Base-by-base conservation (phyloP, 2,888 invertebrate species). In the Urechis unicinctus region DNA sequence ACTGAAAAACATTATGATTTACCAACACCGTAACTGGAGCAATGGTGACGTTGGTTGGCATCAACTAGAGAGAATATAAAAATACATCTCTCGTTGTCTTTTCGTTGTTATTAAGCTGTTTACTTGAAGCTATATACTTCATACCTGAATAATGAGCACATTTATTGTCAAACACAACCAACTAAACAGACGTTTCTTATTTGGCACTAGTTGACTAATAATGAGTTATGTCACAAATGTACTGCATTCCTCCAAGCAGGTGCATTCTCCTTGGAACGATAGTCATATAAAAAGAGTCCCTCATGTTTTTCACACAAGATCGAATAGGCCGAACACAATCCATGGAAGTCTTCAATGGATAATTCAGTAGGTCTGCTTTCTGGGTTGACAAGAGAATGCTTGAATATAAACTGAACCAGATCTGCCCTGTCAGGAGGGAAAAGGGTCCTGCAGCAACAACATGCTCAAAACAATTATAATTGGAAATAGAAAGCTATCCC, bases 301-400 rank as follows among this genome's bases (percentile, higher is more conserved):
- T 78, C 72, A 43, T 77, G 63, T 31, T 67, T 61, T 26, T 76
- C 64, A 60, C 89, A 83, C 41, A 90, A 84, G 61, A 85, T 82
- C 65, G 83, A 83, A 74, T 94, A 96, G 1, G 86, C 88, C 64
- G 85, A 81, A 66, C 88, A 87, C 54, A 96, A 74, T 66, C 87
- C 82, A 6, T 85, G 82, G 73, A 90, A 87, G 70, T 95, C 92
- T 54, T 85, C 84, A 54, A 90, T 86, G 0, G 86, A 83, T 50
- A 95, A 81, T 72, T 89, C 82, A 69, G 83, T 88, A 0, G 93
- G 85, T 68, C 87, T 82, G 0, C 83, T 80, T 0, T 83, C 81
- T 0, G 86, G 85, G 68, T 88, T 83, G 0, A 94, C 80, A 53
- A 88, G 87, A 0, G 91, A 85, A 56, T 84, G 74, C 59, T 83